Evolutionary conservation across 2,113 vertebrate genomes (phyloP), one percentile per base, ranked within the genome.

Genomic region (Gadus chalcogrammus): DNA sequence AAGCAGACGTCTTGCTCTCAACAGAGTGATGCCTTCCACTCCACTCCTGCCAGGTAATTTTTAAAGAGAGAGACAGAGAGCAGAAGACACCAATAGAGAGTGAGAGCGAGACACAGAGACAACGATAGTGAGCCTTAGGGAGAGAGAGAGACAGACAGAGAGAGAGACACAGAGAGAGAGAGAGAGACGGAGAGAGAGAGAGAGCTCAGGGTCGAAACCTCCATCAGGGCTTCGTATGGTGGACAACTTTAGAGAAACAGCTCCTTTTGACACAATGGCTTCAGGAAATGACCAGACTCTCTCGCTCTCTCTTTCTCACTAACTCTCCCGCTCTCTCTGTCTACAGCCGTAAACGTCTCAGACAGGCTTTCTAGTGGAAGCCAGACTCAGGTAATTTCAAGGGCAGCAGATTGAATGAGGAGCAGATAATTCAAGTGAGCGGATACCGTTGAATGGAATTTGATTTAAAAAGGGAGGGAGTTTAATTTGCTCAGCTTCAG

Each of bases 391-490:
- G 58, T 64, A 80, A 83, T 84, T 82, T 80, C 78, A 83, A 80
- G 65, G 42, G 64, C 69, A 60, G 58, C 42, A 68, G 69, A 72
- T 61, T 80, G 82, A 86, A 82, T 73, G 71, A 79, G 70, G 72
- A 70, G 59, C 70, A 76, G 79, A 88, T 84, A 88, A 82, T 70
- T 64, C 77, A 83, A 82, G 79, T 84, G 76, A 71, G 82, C 84
- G 85, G 42, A 79, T 61, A 76, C 61, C 56, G 18, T 42, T 82
- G 79, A 82, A 87, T 78, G 71, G 79, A 81, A 78, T 72, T 71
- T 79, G 85, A 90, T 89, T 87, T 86, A 82, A 85, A 80, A 80
- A 22, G 53, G 70, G 69, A 71, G 83, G 86, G 87, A 79, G 76
- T 83, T 87, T 81, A 70, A 87, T 82, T 88, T 86, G 78, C 80